These are phyloP conservation scores for Coluber constrictor DNA, from an alignment of 2,797 vertebrate species.

Conservation along the genomic window DNA sequence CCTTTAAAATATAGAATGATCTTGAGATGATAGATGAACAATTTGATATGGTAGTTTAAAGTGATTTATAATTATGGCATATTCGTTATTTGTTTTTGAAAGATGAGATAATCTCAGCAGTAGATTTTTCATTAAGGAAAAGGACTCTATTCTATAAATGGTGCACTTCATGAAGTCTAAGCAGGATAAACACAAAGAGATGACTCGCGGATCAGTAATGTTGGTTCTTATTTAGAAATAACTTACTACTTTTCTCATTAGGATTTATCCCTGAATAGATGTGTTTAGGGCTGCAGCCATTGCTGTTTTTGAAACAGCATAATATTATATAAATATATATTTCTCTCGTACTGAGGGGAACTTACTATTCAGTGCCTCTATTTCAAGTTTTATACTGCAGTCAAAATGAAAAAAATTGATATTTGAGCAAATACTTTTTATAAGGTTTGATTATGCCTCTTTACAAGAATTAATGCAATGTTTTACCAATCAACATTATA, in stretches of 20 bases:
- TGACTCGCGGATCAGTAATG: not conserved
- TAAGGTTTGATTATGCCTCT: constrained; percentile 44
- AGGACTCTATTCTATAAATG: constrained; percentile 14
- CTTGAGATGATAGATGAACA: constrained; percentile 26
- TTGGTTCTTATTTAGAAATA: not conserved
- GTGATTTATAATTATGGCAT: constrained; percentile 23
- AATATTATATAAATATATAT: constrained; percentile 19
- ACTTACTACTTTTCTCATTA: not conserved
- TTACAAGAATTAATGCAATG: constrained; percentile 31
- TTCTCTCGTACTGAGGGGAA: constrained; percentile 49
- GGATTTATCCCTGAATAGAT: not conserved
- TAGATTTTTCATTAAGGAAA: constrained; percentile 7
- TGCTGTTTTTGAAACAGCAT: constrained; percentile 29
- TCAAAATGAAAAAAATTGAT: constrained; percentile 53
- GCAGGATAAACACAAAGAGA: constrained; percentile 30
- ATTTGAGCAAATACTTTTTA: constrained; percentile 26
- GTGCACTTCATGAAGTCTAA: constrained; percentile 38
- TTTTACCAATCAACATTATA: constrained; percentile 35
- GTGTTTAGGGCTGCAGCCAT: not conserved
- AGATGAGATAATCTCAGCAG: constrained; percentile 14
- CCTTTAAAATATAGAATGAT: not conserved
- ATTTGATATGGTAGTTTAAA: not conserved
- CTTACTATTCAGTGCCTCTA: constrained; percentile 61
- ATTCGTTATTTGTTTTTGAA: constrained; percentile 24
- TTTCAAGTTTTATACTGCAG: constrained; percentile 29